Evolutionary conservation across 2,113 vertebrate genomes (phyloP), one percentile per base, ranked within the genome.

Genomic region (Brienomyrus brachyistius): DNA sequence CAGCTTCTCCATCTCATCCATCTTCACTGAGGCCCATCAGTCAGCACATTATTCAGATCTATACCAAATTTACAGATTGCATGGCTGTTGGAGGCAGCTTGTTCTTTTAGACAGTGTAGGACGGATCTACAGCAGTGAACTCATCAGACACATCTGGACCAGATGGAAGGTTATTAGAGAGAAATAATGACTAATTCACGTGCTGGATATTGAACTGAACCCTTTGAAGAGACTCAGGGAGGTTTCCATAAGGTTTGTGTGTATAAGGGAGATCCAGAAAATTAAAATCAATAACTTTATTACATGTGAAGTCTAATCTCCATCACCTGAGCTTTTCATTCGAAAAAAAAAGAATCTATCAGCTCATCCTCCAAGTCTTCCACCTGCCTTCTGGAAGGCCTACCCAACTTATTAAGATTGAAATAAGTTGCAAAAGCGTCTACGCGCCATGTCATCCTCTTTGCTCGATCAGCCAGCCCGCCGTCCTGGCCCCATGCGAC

Each of bases 271-370:
- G 95, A 94, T 94, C 88, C 93, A 94, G 94, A 93, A 94, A 97
- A 96, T 97, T 97, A 96, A 97, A 97, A 97, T 97, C 96, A 97
- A 97, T 97, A 96, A 95, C 94, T 97, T 97, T 95, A 97, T 97
- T 97, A 97, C 94, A 93, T 95, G 95, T 95, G 93, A 93, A 95
- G 92, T 83, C 90, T 59, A 91, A 93, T 94, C 86, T 89, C 92
- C 90, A 92, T 91, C 88, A 92, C 91, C 88, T 92, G 92, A 92
- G 94, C 93, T 95, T 97, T 94, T 93, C 86, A 91, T 89, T 92
- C 92, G 91, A 94, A 93, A 94, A 92, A 84, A 87, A 92, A 92
- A 92, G 93, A 93, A 93, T 56, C 91, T 13, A 90, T 89, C 77
- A 87, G 90, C 77, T 56, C 13, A n/a, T 54, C 17, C 27, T 87